These are phyloP conservation scores for Phymastichus coffea DNA, from an alignment of 1,140 invertebrate genomes.

Conservation along the genomic window DNA sequence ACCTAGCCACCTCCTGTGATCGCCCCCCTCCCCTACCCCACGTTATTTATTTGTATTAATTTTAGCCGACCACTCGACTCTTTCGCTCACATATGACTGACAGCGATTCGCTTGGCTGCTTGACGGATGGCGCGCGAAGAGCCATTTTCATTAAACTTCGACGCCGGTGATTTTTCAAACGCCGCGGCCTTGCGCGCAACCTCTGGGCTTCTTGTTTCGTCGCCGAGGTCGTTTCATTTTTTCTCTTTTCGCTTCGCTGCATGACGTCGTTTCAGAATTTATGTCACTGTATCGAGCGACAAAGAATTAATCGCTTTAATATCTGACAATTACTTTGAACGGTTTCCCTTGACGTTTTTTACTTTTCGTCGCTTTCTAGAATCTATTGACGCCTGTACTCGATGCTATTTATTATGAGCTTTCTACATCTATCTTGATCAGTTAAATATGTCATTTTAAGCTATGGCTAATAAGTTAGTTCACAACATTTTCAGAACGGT, in stretches of 20 bases:
- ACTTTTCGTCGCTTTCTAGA: too few species aligned
- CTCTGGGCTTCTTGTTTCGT: background rate
- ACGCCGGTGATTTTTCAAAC: conserved; percentile 26
- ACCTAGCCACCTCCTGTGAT: too few species aligned
- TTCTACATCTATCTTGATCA: too few species aligned
- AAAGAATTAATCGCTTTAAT: conserved; percentile 2
- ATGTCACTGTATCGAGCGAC: conserved; percentile 7
- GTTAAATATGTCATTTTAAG: too few species aligned
- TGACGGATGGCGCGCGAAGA: background rate
- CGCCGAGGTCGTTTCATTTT: background rate
- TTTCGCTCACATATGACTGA: background rate
- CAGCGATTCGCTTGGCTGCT: background rate
- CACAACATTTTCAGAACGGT: too few species aligned
- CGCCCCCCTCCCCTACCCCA: background rate
- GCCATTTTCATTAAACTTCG: conserved; percentile 18
- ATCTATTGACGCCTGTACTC: too few species aligned
- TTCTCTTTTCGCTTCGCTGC: background rate
- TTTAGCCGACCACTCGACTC: conserved; percentile 15
- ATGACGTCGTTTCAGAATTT: conserved; percentile 5
- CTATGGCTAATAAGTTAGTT: too few species aligned
- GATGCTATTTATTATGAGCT: too few species aligned
- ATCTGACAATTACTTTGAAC: conserved; percentile 4
- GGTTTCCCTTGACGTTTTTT: background rate
- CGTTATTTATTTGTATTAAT: conserved; percentile 46
- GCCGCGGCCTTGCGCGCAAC: conserved; percentile 5